Evolutionary conservation across 2,113 vertebrate species (phyloP), one percentile per base, ranked within the genome.

Genomic region (Microtus pennsylvanicus): DNA sequence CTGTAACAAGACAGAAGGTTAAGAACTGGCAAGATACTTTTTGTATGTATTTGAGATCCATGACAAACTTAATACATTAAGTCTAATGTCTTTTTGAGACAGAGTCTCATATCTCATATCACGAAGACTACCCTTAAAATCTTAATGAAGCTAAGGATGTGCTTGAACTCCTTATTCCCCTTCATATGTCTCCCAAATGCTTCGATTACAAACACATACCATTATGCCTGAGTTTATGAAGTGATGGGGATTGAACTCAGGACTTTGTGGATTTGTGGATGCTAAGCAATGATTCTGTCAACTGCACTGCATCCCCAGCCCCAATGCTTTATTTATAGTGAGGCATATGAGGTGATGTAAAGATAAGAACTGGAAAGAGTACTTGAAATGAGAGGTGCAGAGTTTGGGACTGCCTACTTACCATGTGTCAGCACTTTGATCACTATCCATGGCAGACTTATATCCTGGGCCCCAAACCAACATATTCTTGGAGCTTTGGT

Each of bases 1-100:
- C 0, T 22, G 14, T 70, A 1, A 10, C 55, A 2, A 87, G 26
- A 19, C 5, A n/a, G 28, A 35, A 45, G 22, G 0, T 8, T 11
- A 74, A 85, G 55, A 89, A 16, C 22, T 88, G 13, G 12, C 9
- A 87, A 55, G 6, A 69, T 0, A 63, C 5, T 14, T 42, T 0
- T 58, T 4, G 69, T 47, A 47, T 55, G 1, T 86, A 55, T 78
- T 19, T 33, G 81, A 70, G 13, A 87, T 83, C 81, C 86, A 35
- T 33, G 70, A 76, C 35, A 10, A 93, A 75, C 1, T 70, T 38
- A 65, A 26, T 8, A 91, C 55, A 80, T 87, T 1, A 78, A 78
- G 7, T 75, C 28, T 76, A 92, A 55, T 12, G 3, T 74, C 45
- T 42, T 50, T 86, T 75, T 47, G 50, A 47, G 16, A 21, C 63